These are phyloP conservation scores for Ifrita kowaldi DNA, from an alignment of 2,113 vertebrate genomes.

Conservation along the genomic window DNA sequence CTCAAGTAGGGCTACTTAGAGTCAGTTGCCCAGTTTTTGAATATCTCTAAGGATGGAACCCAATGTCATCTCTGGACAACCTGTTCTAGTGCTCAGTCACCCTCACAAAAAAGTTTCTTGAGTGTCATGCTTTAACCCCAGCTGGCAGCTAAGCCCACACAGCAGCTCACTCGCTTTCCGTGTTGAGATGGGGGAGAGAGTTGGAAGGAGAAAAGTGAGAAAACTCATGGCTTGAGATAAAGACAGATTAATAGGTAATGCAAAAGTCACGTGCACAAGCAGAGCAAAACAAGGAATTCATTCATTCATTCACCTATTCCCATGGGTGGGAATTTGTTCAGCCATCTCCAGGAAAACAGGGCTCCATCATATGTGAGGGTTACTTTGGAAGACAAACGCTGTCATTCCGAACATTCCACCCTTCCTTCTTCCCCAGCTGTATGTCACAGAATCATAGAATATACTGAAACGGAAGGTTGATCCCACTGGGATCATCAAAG, in stretches of 20 bases:
- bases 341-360: background rate
- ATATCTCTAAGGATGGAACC: background rate
- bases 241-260: background rate
- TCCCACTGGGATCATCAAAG: background rate
- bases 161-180: background rate
- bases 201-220: background rate
- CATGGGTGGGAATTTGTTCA: background rate
- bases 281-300: background rate
- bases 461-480: background rate
- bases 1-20: background rate
- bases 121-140: background rate
- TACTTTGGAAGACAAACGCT: background rate
- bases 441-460: background rate
- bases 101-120: background rate
- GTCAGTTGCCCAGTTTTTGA: background rate
- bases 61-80: fast-evolving
- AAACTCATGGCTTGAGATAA: background rate
- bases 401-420: background rate
- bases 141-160: background rate
- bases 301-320: background rate
- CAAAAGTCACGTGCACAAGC: background rate
- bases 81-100: background rate
- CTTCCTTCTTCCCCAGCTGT: background rate
- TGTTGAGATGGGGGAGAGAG: background rate
- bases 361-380: background rate